Evolutionary conservation across 2,113 vertebrate genomes (phyloP), one percentile per base, ranked within the genome.

Genomic region (Etheostoma cragini): DNA sequence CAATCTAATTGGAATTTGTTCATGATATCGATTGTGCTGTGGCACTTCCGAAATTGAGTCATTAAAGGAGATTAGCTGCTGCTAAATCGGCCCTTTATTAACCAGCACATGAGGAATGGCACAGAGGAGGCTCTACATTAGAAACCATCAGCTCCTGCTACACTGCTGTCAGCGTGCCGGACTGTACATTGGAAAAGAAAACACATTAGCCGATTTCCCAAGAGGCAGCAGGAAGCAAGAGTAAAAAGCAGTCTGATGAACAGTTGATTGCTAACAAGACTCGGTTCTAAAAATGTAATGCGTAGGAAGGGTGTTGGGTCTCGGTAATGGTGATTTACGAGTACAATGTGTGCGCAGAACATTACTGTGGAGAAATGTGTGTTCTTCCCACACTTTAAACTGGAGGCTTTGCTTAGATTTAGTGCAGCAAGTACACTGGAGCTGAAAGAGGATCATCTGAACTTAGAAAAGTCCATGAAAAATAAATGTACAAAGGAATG

Each of bases 11-110:
- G 78, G 87, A 89, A 88, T 90, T 84, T 81, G 89, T 88, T 86
- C 69, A 82, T 71, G 38, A 80, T 89, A 93, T 93, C 72, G 83
- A 93, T 88, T 83, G 68, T 64, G 38, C 78, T 33, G 73, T 82
- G 81, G 54, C 81, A 80, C 74, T 77, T 85, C 76, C 16, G 47
- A 89, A 91, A 92, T 81, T 38, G 76, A 92, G 88, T 87, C 85
- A 24, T 94, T 94, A 91, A 85, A 86, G 78, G 83, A 90, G 83
- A 92, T 93, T 88, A 94, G 89, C 87, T 72, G 47, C 69, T 56
- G 77, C 81, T 91, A 86, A 92, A 89, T 85, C 53, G 54, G n/a
- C 58, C 79, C 85, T 91, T 92, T 89, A 92, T 92, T 92, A 93
- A 91, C 33, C 70, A 89, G 81, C 83, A 61, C 84, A 86, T 88